phyloP scores from a whole-genome alignment of 2,797 vertebrate species.

The Helicolenus hilgendorfi region DNA sequence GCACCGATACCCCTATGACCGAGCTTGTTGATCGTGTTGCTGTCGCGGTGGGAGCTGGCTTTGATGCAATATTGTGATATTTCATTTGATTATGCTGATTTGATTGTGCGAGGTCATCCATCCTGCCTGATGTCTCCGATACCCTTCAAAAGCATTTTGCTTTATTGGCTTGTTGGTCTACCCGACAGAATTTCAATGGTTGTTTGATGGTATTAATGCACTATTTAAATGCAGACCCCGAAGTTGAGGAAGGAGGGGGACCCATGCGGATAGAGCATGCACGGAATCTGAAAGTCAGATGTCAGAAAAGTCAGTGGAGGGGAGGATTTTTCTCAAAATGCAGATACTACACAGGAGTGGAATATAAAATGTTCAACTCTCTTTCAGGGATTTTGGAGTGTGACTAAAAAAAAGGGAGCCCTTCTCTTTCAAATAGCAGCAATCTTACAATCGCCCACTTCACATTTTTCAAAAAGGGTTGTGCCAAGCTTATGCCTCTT shows the following conservation, averaged over 20 bases:
- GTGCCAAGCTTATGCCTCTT: slow-evolving; percentile 30
- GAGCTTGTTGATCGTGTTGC: slow-evolving; percentile 90
- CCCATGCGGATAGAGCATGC: slow-evolving; percentile 44
- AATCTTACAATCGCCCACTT: slow-evolving; percentile 56
- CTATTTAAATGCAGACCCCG: slow-evolving; percentile 80
- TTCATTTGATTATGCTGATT: slow-evolving; percentile 95
- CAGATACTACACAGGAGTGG: slow-evolving; percentile 67
- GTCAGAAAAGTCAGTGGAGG: slow-evolving; percentile 89
- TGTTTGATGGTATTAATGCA: slow-evolving; percentile 95
- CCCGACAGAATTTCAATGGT: slow-evolving; percentile 94
- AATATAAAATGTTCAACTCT: slow-evolving; percentile 73
- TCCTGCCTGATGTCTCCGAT: slow-evolving; percentile 89
- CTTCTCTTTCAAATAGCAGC: slow-evolving; percentile 41
- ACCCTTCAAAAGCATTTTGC: slow-evolving; percentile 95
- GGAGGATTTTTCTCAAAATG: slow-evolving; percentile 84
- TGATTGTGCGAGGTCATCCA: slow-evolving; percentile 94
- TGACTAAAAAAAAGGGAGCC: slow-evolving; percentile 11
- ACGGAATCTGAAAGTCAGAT: slow-evolving; percentile 86
- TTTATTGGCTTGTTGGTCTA: slow-evolving; percentile 93
- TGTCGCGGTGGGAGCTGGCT: slow-evolving; percentile 90
- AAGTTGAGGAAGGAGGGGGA: slow-evolving; percentile 14
- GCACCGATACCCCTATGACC: slow-evolving; percentile 84
- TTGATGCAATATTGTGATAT: slow-evolving; percentile 94
- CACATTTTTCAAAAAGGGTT: slow-evolving; percentile 27
- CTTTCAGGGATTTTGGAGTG: slow-evolving; percentile 57